Evolutionary conservation across 2,888 invertebrate species (phyloP).

Genomic region (Synergus gifuensis): DNA sequence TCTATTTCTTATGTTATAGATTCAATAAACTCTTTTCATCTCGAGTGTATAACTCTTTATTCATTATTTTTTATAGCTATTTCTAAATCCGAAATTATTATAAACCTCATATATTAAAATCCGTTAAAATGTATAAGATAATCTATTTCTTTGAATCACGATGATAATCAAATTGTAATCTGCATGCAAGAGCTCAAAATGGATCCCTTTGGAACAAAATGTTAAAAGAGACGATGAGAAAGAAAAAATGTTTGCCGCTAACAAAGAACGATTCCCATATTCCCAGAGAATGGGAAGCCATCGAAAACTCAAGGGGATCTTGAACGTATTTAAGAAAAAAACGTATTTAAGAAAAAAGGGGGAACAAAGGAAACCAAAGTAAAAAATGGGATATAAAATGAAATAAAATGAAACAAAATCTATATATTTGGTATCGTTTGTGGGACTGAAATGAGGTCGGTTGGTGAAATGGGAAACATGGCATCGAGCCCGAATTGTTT

Average conservation of each 20-base stretch:
- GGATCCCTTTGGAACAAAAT: neutral
- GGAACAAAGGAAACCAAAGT: neutral
- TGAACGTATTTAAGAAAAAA: too few relatives aligned
- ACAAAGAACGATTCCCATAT: neutral
- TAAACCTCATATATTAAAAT: neutral
- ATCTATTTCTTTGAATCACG: neutral
- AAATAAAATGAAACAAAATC: neutral
- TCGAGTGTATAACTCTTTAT: neutral
- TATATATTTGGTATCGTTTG: slow-evolving; percentile 18
- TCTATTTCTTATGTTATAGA: neutral
- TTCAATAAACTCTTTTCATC: neutral
- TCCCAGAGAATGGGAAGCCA: slow-evolving; percentile 18
- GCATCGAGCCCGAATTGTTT: slow-evolving; percentile 58
- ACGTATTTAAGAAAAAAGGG: slow-evolving; percentile 6
- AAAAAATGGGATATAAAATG: slow-evolving; percentile 11
- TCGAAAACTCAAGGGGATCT: slow-evolving; percentile 1
- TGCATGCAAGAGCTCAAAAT: neutral
- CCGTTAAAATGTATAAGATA: too few relatives aligned
- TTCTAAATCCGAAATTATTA: too few relatives aligned
- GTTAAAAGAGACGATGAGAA: slow-evolving; percentile 4
- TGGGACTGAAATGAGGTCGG: slow-evolving; percentile 17
- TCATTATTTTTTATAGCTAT: neutral
- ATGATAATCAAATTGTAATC: slow-evolving; percentile 21
- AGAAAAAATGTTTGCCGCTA: neutral
- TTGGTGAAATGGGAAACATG: slow-evolving; percentile 44